Base-by-base conservation (phyloP, 2,797 vertebrate species). In the Intellagama lesueurii region DNA sequence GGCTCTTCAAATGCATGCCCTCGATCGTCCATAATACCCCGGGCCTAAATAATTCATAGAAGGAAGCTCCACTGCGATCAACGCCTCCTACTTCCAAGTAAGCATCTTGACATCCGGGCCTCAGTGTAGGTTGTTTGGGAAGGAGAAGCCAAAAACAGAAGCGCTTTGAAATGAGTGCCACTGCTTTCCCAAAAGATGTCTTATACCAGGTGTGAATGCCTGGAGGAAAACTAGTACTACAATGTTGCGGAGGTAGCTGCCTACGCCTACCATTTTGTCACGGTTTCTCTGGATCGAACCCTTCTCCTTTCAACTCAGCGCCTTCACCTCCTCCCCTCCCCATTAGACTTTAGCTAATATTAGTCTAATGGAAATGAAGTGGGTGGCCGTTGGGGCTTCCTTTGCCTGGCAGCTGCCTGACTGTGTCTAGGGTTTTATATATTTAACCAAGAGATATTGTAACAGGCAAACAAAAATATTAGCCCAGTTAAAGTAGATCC, bases 381-480 rank as follows among this genome's bases (percentile, higher is more conserved):
- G 52, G 69, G 0, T 83, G 44, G 60, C 11, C 35, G n/a, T 49
- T 17, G 22, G 85, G 75, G 72, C 73, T 80, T 64, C 32, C 24
- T 76, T 56, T 52, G 78, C 47, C 81, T 35, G 0, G 19, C 24
- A 90, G 93, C 89, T 0, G 0, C 49, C 32, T 5, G 9, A 83
- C 30, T 73, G 75, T 32, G 30, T 32, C 17, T 56, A 12, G 0
- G 47, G 32, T 28, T 85, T 81, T 44, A 0, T 17, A 88, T 89
- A 82, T 14, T 60, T 52, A 72, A 85, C 52, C 87, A 89, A 86
- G 32, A 2, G 22, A 76, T 66, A 79, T 90, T n/a, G 83, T 85
- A 40, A 24, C 44, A 28, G 35, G 76, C n/a, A 87, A 68, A 91
- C 90, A 91, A 80, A 86, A 64, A 26, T 4, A 12, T 0, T 8